These are phyloP conservation scores for Tetrao urogallus DNA, from an alignment of 2,113 vertebrate genomes.

Conservation along the genomic window DNA sequence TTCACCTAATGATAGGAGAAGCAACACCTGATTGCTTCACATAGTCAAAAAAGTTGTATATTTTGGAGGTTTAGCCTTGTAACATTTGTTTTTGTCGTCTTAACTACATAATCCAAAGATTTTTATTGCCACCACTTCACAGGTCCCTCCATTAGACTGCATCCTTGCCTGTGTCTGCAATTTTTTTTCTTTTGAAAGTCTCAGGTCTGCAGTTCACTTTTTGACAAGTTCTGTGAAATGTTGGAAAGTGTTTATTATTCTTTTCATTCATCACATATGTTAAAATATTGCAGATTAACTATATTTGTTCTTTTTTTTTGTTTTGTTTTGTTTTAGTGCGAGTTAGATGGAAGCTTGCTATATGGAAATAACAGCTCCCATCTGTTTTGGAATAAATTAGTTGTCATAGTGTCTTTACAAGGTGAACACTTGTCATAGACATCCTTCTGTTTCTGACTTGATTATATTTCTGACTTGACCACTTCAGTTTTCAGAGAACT, in stretches of 20 bases:
- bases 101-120: background rate
- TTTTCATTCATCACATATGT: slow-evolving; percentile 57
- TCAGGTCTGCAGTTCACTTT: slow-evolving; percentile 54
- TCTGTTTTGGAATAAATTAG: slow-evolving; percentile 74
- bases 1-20: background rate
- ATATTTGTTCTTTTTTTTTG: background rate
- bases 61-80: background rate
- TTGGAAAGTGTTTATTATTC: background rate
- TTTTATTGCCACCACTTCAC: slow-evolving; percentile 29
- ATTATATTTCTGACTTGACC: slow-evolving; percentile 64
- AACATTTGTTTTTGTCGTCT: background rate
- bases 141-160: slow-evolving; percentile 31
- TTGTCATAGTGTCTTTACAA: slow-evolving; percentile 64
- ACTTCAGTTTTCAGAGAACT: slow-evolving; percentile 44
- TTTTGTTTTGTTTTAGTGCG: background rate
- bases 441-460: slow-evolving; percentile 70
- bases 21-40: background rate
- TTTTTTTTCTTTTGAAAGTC: slow-evolving; percentile 38
- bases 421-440: slow-evolving; percentile 66
- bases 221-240: slow-evolving; percentile 51
- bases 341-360: slow-evolving; percentile 67
- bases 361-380: slow-evolving; percentile 68
- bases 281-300: slow-evolving; percentile 57
- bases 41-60: background rate
- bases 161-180: slow-evolving; percentile 41